Evolutionary conservation across 2,888 invertebrate species (phyloP).

Genomic region (Sesamia inferens): DNA sequence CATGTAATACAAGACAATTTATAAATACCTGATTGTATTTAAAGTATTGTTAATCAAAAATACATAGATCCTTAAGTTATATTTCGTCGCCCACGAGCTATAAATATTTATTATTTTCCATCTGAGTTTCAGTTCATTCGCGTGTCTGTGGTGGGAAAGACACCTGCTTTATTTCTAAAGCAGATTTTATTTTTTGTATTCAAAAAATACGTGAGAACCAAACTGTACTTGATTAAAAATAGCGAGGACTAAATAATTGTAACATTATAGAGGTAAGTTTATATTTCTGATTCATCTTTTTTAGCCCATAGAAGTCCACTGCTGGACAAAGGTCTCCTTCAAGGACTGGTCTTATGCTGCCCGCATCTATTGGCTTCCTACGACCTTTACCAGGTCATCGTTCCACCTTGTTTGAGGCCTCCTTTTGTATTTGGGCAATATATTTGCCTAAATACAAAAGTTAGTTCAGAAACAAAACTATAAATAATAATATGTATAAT

Average conservation of each 20-base stretch:
- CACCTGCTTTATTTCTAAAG: neutral
- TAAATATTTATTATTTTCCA: slow-evolving; percentile 6
- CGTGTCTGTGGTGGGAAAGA: neutral
- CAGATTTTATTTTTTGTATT: neutral
- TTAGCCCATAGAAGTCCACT: no score
- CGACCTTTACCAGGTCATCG: no score
- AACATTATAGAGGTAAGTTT: neutral
- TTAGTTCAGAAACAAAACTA: no score
- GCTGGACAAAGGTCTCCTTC: no score
- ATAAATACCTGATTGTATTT: no score
- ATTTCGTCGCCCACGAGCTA: neutral
- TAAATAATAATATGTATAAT: neutral
- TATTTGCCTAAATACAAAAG: neutral
- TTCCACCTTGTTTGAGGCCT: no score
- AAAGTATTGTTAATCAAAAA: neutral
- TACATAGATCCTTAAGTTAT: neutral
- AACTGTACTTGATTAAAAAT: neutral
- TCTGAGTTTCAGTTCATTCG: slow-evolving; percentile 4
- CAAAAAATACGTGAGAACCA: neutral
- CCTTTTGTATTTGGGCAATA: no score
- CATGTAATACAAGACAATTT: no score
- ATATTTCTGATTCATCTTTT: no score
- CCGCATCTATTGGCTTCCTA: no score
- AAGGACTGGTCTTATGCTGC: no score
- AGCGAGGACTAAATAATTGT: no score